Base-by-base conservation (phyloP, 1,140 invertebrate genomes). In the Globodera rostochiensis region DNA sequence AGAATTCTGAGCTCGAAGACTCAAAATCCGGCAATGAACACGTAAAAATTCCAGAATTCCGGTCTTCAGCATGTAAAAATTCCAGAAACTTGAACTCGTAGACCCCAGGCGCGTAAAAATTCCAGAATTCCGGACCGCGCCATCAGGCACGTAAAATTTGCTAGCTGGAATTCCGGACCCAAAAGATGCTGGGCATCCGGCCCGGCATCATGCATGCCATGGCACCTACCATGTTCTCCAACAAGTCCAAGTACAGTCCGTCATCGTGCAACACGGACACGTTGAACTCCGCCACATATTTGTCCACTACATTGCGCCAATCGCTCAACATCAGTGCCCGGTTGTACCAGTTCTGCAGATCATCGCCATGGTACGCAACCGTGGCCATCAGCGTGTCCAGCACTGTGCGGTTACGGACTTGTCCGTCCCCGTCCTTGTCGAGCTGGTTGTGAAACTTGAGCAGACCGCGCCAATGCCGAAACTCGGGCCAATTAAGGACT, bases 171-270 rank as follows among this genome's bases (percentile, higher is more conserved):
- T 36, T 36, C 25, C 25, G 25, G 25, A 36, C 25, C 25, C 25
- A 36, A 2, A 36, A 36, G 25, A 36, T 36, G 25, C 0, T 36
- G 25, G 25, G 25, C 25, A 36, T 36, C 36, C 36, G 36, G 36
- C 2, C 36, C 36, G 36, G 36, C 36, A 36, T 36, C 36, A 3
- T 1, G 36, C 25, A 36, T 36, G 36, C 1, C 36, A 36, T 36
- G 36, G 36, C 36, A 36, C 36, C 5, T 69, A 78, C 77, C 74
- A 92, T 90, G 47, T 86, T 86, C 9, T 91, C 90, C 77, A 91
- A 90, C 73, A 92, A 90, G 75, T 89, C 88, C 8, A 90, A 76
- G 71, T 88, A 90, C 53, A 88, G 74, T 46, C 83, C 86, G 64
- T 89, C 88, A 60, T 89, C 88, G 57, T 89, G 86, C 67, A 80